phyloP scores from a whole-genome alignment of 2,797 vertebrate genomes.

The Acrossocheilus fasciatus region DNA sequence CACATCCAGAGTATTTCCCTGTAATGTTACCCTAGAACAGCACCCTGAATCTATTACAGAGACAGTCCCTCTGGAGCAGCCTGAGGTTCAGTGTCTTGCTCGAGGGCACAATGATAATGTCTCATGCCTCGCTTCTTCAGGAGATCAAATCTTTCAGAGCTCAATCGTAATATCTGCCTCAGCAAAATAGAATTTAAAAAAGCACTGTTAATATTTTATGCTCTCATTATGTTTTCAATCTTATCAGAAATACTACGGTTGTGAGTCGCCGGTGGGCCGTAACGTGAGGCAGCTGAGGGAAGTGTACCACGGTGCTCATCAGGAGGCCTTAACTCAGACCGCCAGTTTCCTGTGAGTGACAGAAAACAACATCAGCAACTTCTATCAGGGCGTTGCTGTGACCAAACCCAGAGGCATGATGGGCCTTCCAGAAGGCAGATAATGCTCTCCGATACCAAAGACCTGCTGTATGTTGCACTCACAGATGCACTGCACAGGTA shows the following conservation, averaged over 20 bases:
- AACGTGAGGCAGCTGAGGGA: constrained; percentile 84
- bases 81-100: not conserved
- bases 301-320: constrained; percentile 80
- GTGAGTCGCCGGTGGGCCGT: constrained; percentile 81
- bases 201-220: not conserved
- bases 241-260: constrained; percentile 84
- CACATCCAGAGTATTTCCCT: not conserved
- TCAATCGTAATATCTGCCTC: not conserved
- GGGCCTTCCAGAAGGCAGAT: constrained; percentile 73
- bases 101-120: not conserved
- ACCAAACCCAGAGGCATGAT: constrained; percentile 55
- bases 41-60: not conserved
- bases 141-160: not conserved
- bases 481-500: constrained; percentile 86
- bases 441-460: constrained; percentile 57
- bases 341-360: constrained; percentile 84
- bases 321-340: constrained; percentile 81
- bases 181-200: not conserved
- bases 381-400: constrained; percentile 62
- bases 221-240: constrained; percentile 9
- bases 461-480: constrained; percentile 84
- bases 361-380: constrained; percentile 81
- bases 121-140: not conserved
- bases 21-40: not conserved
- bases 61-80: not conserved